Percentiles rank a stretch among this genome's conserved stretches.
These are phyloP conservation scores for Rotaria macrura DNA, from an alignment of 2,888 invertebrate genomes.

Conservation along the genomic window DNA sequence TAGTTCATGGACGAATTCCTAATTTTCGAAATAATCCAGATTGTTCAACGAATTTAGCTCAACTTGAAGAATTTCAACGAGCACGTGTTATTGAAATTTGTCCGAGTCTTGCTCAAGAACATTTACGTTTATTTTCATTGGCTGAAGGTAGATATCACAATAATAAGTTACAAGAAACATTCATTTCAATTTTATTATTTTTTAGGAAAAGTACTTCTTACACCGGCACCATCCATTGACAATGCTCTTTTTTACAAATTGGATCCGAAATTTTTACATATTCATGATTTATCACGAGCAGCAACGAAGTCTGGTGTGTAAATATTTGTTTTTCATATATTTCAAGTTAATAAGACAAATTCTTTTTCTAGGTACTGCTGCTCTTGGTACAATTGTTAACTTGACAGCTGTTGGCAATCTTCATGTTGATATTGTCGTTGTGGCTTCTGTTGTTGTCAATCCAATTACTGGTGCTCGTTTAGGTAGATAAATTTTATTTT, in stretches of 20 bases:
- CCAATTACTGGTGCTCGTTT: constrained; percentile 32
- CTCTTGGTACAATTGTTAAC: constrained; percentile 26
- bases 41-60: constrained; percentile 22
- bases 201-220: constrained; percentile 25
- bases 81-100: constrained; percentile 24
- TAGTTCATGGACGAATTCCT: constrained; percentile 28
- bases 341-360: background rate
- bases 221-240: constrained; percentile 30
- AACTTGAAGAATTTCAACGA: constrained; percentile 12
- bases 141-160: background rate
- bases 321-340: background rate
- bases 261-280: constrained; percentile 9
- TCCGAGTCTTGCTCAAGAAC: constrained; percentile 30
- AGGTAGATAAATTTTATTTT: background rate
- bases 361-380: background rate
- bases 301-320: constrained; percentile 29
- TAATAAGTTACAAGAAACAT: no score
- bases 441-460: constrained; percentile 31
- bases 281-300: constrained; percentile 16
- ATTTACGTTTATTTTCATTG: constrained; percentile 27
- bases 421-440: constrained; percentile 30
- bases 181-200: background rate
- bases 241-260: constrained; percentile 15
- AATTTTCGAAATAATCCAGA: constrained; percentile 23
- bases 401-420: constrained; percentile 8